Conservation (phyloP, 2,888 invertebrate species). For the Atethmia centrago region DNA sequence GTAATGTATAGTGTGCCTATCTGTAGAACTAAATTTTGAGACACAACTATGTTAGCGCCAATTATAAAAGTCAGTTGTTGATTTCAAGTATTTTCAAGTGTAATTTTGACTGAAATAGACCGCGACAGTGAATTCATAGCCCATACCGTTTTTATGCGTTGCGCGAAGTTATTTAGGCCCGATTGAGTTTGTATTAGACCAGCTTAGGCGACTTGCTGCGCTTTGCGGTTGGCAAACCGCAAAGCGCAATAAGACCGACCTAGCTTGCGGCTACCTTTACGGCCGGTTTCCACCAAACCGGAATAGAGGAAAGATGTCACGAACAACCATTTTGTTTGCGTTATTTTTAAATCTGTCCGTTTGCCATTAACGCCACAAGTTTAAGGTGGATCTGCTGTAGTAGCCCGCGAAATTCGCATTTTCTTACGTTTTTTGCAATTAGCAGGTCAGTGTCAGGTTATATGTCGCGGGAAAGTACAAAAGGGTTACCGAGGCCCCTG, state of each 20-base stretch:
- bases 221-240: too few species aligned
- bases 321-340: not conserved
- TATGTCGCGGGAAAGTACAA: too few species aligned
- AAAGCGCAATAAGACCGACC: not conserved
- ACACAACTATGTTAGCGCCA: constrained; percentile 29
- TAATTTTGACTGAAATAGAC: not conserved
- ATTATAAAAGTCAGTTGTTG: not conserved
- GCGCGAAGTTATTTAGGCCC: not conserved
- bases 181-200: not conserved
- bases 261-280: not conserved
- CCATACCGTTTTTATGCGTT: too few species aligned
- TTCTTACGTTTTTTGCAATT: too few species aligned
- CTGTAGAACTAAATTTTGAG: constrained; percentile 32
- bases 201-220: too few species aligned
- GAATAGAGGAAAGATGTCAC: not conserved
- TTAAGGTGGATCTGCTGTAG: too few species aligned
- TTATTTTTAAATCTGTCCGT: not conserved
- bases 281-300: not conserved
- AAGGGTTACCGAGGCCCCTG: too few species aligned
- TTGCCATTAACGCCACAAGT: not conserved
- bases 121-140: too few species aligned
- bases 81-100: constrained; percentile 4
- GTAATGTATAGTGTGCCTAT: constrained; percentile 50
- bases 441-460: too few species aligned
- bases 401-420: too few species aligned